Evolutionary conservation across 2,888 invertebrate species (phyloP).

Genomic region (Fragum fragum): DNA sequence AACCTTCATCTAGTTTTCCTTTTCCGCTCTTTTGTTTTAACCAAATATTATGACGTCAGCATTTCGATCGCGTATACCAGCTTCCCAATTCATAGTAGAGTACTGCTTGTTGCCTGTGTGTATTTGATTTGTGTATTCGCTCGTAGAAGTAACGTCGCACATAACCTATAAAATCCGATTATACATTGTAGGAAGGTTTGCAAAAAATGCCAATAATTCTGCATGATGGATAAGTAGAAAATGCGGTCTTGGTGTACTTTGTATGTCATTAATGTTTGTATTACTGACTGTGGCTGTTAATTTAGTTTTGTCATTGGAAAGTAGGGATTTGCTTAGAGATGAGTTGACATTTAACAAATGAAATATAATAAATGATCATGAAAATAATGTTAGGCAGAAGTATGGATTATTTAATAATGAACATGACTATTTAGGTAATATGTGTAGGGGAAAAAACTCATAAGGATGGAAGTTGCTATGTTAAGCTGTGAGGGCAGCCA

Average conservation of each 20-base stretch:
- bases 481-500: conserved; percentile 81
- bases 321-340: neutral
- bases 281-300: neutral
- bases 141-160: conserved; percentile 18
- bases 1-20: conserved; percentile 22
- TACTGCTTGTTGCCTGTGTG: conserved; percentile 37
- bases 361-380: neutral
- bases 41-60: conserved; percentile 57
- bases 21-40: conserved; percentile 46
- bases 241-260: neutral
- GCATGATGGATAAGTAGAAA: conserved; percentile 26
- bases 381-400: neutral
- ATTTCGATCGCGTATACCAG: conserved; percentile 56
- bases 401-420: neutral
- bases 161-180: conserved; percentile 28
- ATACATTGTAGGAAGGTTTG: conserved; percentile 16
- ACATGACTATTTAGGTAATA: neutral
- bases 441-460: conserved; percentile 5
- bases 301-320: neutral
- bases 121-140: conserved; percentile 43
- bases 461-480: conserved; percentile 86
- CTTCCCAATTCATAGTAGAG: conserved; percentile 38
- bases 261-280: neutral
- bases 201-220: conserved; percentile 23
- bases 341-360: neutral